These are phyloP conservation scores for Emydura subglobosa DNA, from an alignment of 2,113 vertebrate genomes.

Conservation along the genomic window DNA sequence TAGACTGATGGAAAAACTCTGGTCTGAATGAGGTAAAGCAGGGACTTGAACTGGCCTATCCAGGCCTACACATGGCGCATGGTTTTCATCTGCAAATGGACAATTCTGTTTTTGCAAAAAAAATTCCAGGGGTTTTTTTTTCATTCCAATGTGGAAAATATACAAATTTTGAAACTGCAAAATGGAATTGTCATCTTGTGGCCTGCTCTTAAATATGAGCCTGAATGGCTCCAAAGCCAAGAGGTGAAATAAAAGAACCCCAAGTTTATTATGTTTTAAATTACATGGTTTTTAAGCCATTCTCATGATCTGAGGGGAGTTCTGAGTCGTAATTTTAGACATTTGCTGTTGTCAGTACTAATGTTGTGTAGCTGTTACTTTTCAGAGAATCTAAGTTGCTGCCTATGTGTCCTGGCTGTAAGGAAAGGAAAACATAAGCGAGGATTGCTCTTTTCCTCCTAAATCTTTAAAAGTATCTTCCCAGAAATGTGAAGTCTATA, in stretches of 20 bases:
- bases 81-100: not conserved
- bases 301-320: not conserved
- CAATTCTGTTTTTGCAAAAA: not conserved
- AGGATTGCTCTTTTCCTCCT: not conserved
- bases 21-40: not conserved
- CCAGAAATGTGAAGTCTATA: not conserved
- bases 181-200: not conserved
- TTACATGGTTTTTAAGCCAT: not conserved
- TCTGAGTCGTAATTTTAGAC: fast-evolving
- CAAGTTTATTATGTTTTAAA: not conserved
- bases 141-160: not conserved
- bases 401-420: not conserved
- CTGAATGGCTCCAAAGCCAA: not conserved
- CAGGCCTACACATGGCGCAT: too few species aligned
- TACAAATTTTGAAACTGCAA: not conserved
- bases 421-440: not conserved
- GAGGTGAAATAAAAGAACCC: not conserved
- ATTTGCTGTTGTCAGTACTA: not conserved
- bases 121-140: not conserved
- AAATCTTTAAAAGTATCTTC: not conserved
- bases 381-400: not conserved
- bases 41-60: not conserved
- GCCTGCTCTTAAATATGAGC: not conserved
- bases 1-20: not conserved
- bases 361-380: not conserved